Base-by-base conservation (phyloP, 2,888 invertebrate species). In the Acleris laterana region DNA sequence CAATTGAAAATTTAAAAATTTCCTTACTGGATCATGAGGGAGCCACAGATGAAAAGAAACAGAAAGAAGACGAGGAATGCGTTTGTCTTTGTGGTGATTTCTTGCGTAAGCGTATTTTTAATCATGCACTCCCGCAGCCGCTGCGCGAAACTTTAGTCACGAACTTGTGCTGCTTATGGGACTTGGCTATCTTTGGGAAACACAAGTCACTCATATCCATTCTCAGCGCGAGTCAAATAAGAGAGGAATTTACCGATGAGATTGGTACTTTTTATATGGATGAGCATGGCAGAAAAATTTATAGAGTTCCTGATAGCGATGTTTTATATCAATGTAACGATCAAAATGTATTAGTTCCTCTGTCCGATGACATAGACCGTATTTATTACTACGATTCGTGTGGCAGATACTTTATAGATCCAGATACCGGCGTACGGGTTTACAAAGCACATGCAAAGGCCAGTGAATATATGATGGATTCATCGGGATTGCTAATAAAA, bases 401-500 rank as follows among this genome's bases (percentile, higher is more conserved):
- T 73, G 93, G 93, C 6, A 83, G 92, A 56, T 91, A 93, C 73
- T 93, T 77, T 71, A 70, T 88, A 28, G 86, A 92, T 58, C 46
- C 70, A 6, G 82, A 79, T 66, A 84, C 84, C 25, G 84, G 83
- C 70, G 84, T 89, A 72, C 80, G 88, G 71, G 76, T 90, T 51
- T 93, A 93, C 68, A 93, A 90, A 82, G 87, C 89, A 63, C 82
- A 85, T 71, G 80, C 73, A 28, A 80, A 81, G 68, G 84, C 89
- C 5, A 92, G 92, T 73, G 93, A 93, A 73, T 93, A 88, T 69
- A 85, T 90, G 82, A 85, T 93, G 88, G 88, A 88, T 69, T 80
- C 83, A n/a, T 71, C 84, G 42, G 93, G 93, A 46, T 74, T 83
- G 32, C 76, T 93, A 55, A 64, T 91, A 60, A 91, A 93, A 79